Conservation (phyloP, 92 coral and sea anemone species). For the Hydrozoanthus gracilis region DNA sequence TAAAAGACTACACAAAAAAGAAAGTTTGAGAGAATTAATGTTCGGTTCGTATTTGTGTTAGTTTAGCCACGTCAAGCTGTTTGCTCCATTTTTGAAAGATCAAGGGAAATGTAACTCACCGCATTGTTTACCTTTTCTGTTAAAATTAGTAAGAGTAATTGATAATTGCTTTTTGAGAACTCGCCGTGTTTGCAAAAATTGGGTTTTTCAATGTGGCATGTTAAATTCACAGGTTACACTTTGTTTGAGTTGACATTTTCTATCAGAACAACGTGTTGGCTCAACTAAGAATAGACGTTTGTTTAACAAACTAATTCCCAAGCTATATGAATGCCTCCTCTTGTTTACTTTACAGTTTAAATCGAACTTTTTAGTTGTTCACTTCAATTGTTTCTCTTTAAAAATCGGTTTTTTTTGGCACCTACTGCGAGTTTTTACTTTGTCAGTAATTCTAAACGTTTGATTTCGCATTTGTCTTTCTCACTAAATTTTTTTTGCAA, state of each 20-base stretch:
- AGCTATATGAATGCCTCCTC: neutral
- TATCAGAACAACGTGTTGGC: slow-evolving; percentile 24
- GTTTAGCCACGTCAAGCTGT: slow-evolving; percentile 20
- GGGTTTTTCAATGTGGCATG: neutral
- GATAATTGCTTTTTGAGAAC: slow-evolving; percentile 18
- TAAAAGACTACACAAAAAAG: neutral
- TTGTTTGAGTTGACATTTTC: neutral
- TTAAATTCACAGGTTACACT: neutral
- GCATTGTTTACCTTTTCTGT: slow-evolving; percentile 25
- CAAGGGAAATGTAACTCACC: neutral
- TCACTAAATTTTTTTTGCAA: neutral
- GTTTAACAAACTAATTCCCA: slow-evolving; percentile 41
- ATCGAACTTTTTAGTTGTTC: slow-evolving; percentile 37
- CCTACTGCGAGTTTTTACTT: slow-evolving; percentile 29
- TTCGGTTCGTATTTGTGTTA: neutral
- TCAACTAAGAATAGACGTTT: slow-evolving; percentile 1
- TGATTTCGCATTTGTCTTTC: slow-evolving; percentile 19
- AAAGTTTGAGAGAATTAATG: neutral
- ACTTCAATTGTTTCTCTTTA: slow-evolving; percentile 39
- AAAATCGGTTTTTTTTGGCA: slow-evolving; percentile 27
- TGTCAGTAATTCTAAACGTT: slow-evolving; percentile 40
- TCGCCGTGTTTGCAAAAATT: neutral
- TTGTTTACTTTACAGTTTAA: slow-evolving; percentile 43
- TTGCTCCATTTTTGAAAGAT: neutral
- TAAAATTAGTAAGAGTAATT: slow-evolving; percentile 9